phyloP scores from a whole-genome alignment of 2,888 invertebrate genomes.

The Ochlodes sylvanus region DNA sequence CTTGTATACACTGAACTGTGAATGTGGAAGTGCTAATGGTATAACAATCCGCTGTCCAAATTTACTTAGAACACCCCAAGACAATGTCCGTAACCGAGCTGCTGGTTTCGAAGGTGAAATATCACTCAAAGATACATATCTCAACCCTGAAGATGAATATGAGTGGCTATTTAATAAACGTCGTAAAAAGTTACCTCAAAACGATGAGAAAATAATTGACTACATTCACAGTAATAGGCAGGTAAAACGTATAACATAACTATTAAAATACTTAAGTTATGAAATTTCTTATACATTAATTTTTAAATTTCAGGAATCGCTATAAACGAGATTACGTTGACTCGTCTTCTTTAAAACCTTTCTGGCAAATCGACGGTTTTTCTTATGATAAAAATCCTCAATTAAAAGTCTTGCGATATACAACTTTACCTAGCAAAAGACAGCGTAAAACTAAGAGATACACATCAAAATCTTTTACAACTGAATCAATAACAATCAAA shows the following conservation, averaged over 20 bases:
- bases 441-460: constrained; percentile 45
- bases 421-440: constrained; percentile 60
- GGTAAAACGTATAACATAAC: constrained; percentile 46
- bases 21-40: constrained; percentile 46
- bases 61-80: constrained; percentile 45
- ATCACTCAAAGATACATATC: constrained; percentile 1
- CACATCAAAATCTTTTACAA: constrained; percentile 46
- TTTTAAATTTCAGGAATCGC: constrained; percentile 58
- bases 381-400: constrained; percentile 52
- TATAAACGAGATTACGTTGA: constrained; percentile 58
- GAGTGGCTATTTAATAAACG: constrained; percentile 6
- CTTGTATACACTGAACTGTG: constrained; percentile 49
- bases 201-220: constrained; percentile 43
- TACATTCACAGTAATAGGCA: constrained; percentile 50
- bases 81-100: constrained; percentile 45
- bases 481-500: constrained; percentile 69
- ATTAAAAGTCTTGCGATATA: constrained; percentile 65
- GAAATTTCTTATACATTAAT: constrained; percentile 47
- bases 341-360: constrained; percentile 58
- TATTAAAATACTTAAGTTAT: constrained; percentile 37
- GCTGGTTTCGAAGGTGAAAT: background rate
- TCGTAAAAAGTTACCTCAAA: constrained; percentile 42
- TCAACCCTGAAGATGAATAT: constrained; percentile 9
- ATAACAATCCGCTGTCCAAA: constrained; percentile 42
- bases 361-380: constrained; percentile 68